Evolutionary conservation across 2,888 invertebrate genomes (phyloP).

Genomic region (Eristalis tenax): DNA sequence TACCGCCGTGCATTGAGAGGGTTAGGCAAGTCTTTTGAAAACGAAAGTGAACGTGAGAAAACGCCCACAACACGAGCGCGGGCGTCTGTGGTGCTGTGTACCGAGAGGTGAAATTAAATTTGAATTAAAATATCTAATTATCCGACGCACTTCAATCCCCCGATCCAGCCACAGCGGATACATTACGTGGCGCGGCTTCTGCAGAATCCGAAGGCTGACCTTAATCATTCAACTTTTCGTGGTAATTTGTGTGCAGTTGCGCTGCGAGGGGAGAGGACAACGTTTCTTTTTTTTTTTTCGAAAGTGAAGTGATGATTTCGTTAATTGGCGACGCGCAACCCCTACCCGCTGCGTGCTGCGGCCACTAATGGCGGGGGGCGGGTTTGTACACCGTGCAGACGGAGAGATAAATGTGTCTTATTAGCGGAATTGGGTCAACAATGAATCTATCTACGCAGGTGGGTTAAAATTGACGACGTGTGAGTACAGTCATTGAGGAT

Average conservation of each 20-base stretch:
- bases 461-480: neutral
- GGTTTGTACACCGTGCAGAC: slow-evolving; percentile 11
- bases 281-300: slow-evolving; percentile 14
- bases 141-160: neutral
- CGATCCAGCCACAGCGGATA: neutral
- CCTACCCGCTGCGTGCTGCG: slow-evolving; percentile 41
- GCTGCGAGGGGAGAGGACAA: neutral
- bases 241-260: neutral
- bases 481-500: slow-evolving; percentile 4
- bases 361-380: slow-evolving; percentile 12
- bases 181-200: neutral
- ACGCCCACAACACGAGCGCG: slow-evolving; percentile 8
- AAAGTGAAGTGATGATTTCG: slow-evolving; percentile 42
- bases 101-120: slow-evolving; percentile 18
- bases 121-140: neutral
- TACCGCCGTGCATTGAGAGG: neutral
- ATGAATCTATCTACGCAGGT: slow-evolving; percentile 30
- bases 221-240: slow-evolving; percentile 44
- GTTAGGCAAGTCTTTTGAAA: slow-evolving; percentile 6
- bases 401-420: slow-evolving; percentile 47
- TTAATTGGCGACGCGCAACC: slow-evolving; percentile 24
- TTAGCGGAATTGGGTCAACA: slow-evolving; percentile 61
- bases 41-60: slow-evolving; percentile 55
- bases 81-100: neutral
- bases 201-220: slow-evolving; percentile 31